phyloP scores from a whole-genome alignment of 2,888 invertebrate genomes.

The Azorinus chamasolen region DNA sequence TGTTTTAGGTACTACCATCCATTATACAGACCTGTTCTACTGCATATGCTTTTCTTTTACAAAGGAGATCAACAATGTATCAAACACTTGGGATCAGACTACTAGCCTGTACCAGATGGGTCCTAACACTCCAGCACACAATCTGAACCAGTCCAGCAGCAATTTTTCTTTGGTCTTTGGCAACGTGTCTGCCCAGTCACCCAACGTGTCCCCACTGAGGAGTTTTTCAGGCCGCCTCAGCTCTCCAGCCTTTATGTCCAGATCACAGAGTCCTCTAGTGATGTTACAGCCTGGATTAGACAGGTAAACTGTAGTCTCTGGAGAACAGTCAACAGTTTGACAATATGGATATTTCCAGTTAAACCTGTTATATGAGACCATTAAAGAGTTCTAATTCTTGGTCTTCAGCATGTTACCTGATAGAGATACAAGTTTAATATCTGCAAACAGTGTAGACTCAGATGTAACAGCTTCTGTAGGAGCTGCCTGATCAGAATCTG shows the following conservation, averaged over 20 bases:
- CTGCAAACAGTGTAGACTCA: too few species aligned
- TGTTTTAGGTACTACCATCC: too few species aligned
- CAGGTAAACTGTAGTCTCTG: too few species aligned
- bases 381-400: too few species aligned
- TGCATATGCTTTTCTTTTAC: neutral
- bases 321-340: too few species aligned
- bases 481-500: too few species aligned
- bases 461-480: too few species aligned
- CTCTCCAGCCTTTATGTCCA: slow-evolving; percentile 76
- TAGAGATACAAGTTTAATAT: too few species aligned
- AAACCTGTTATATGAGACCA: too few species aligned
- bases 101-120: slow-evolving; percentile 73
- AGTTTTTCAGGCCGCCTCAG: slow-evolving; percentile 81
- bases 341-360: too few species aligned
- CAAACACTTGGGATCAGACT: slow-evolving; percentile 67
- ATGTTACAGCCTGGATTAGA: slow-evolving; percentile 48
- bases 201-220: slow-evolving; percentile 81
- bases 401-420: too few species aligned
- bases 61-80: slow-evolving; percentile 69
- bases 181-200: slow-evolving; percentile 82
- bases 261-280: slow-evolving; percentile 68
- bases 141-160: slow-evolving; percentile 72
- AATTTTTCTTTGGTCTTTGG: slow-evolving; percentile 73
- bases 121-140: slow-evolving; percentile 66
- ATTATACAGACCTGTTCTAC: too few species aligned